phyloP scores from a whole-genome alignment of 2,113 vertebrate species.

The Hydropotes inermis region DNA sequence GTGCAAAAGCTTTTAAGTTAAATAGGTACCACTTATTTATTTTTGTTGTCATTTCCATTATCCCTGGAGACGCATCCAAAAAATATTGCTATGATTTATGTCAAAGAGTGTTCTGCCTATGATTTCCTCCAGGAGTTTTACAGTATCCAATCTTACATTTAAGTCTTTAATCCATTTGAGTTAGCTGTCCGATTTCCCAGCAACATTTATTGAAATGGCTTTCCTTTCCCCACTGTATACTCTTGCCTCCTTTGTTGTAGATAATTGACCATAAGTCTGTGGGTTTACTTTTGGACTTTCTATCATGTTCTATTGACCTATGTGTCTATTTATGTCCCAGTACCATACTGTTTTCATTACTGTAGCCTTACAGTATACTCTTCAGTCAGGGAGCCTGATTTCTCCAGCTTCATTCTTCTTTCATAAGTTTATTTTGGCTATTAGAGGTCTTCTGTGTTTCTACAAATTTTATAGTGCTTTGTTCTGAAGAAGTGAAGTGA shows the following conservation, averaged over 20 bases:
- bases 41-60: not conserved
- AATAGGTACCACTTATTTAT: not conserved
- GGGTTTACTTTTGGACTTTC: not conserved
- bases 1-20: not conserved
- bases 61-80: not conserved
- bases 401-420: not conserved
- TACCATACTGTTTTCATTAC: not conserved
- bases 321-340: not conserved
- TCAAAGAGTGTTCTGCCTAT: not conserved
- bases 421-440: not conserved
- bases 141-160: not conserved
- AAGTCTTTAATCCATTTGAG: not conserved
- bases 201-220: not conserved
- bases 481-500: not conserved
- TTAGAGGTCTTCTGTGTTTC: not conserved
- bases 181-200: not conserved
- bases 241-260: not conserved
- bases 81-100: not conserved
- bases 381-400: not conserved
- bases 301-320: not conserved
- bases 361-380: not conserved
- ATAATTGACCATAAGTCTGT: not conserved
- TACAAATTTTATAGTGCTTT: not conserved
- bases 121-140: not conserved
- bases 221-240: not conserved